These are phyloP conservation scores for Cosmia trapezina DNA, from an alignment of 2,888 invertebrate species.

Conservation along the genomic window DNA sequence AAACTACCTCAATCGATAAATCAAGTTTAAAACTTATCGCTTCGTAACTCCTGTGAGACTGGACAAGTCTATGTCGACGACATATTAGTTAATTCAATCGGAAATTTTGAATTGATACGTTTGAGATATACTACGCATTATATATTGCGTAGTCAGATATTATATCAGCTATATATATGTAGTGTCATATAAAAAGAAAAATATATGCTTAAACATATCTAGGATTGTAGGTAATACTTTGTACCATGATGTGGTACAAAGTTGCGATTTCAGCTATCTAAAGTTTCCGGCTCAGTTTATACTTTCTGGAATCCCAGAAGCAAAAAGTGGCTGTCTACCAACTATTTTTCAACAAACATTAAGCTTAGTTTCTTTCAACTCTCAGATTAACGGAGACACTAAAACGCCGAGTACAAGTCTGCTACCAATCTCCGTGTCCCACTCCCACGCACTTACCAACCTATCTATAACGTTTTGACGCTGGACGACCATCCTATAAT, in stretches of 20 bases:
- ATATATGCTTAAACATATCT: background rate
- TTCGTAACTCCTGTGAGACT: background rate
- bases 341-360: background rate
- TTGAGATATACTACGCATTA: background rate
- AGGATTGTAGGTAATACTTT: too few relatives aligned
- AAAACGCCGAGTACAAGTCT: constrained; percentile 32
- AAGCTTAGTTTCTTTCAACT: constrained; percentile 8
- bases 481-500: constrained; percentile 28
- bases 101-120: background rate
- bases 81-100: background rate
- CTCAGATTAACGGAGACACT: constrained; percentile 23
- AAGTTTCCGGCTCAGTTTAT: background rate
- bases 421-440: constrained; percentile 44
- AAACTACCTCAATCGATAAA: constrained; percentile 8
- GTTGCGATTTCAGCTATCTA: background rate
- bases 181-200: background rate
- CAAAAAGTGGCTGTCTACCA: background rate
- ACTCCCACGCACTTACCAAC: constrained; percentile 31
- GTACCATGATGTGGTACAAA: background rate
- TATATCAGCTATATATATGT: background rate
- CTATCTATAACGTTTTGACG: constrained; percentile 36
- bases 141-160: background rate
- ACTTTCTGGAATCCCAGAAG: background rate
- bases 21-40: background rate
- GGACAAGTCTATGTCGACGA: constrained; percentile 6